These are phyloP conservation scores for Styela plicata DNA, from an alignment of 23 tunicate species.

Conservation along the genomic window DNA sequence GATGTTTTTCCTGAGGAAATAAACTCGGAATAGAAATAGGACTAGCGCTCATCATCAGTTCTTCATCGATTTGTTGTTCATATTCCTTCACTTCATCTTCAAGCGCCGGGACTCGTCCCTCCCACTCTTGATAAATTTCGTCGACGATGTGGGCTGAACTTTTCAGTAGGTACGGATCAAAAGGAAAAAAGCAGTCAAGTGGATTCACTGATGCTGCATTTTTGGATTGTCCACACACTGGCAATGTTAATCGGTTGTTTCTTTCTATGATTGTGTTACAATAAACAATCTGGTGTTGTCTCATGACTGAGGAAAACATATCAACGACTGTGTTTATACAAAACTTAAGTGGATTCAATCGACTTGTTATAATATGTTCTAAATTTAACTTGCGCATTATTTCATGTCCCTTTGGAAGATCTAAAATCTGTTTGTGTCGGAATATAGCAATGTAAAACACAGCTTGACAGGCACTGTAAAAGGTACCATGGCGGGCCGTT, in stretches of 20 bases:
- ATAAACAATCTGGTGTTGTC: conserved; percentile 64
- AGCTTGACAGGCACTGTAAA: conserved; percentile 77
- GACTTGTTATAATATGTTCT: conserved; percentile 45
- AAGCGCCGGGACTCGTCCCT: conserved; percentile 23
- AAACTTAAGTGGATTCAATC: conserved; percentile 44
- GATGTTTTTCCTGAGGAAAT: background rate
- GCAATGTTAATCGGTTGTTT: conserved; percentile 64
- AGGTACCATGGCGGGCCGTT: conserved; percentile 39
- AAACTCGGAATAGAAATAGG: background rate
- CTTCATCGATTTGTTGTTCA: background rate
- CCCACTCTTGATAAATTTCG: conserved; percentile 37
- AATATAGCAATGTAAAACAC: conserved; percentile 59
- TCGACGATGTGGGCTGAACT: conserved; percentile 32
- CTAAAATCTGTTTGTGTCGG: conserved; percentile 41
- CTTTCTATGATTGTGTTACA: conserved; percentile 81
- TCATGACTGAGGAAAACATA: conserved; percentile 58
- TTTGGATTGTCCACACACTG: conserved; percentile 43
- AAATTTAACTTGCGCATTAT: conserved; percentile 29
- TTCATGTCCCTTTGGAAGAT: conserved; percentile 4
- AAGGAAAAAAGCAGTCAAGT: conserved; percentile 79
- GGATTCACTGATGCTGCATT: conserved; percentile 41
- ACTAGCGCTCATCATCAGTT: background rate
- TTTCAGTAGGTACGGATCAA: conserved; percentile 78
- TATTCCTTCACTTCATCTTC: conserved; percentile 1
- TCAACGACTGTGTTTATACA: conserved; percentile 52